Percentiles rank a stretch among this genome's conserved stretches.
phyloP scores from a whole-genome alignment of 2,113 vertebrate species.

The Megaleporinus macrocephalus region DNA sequence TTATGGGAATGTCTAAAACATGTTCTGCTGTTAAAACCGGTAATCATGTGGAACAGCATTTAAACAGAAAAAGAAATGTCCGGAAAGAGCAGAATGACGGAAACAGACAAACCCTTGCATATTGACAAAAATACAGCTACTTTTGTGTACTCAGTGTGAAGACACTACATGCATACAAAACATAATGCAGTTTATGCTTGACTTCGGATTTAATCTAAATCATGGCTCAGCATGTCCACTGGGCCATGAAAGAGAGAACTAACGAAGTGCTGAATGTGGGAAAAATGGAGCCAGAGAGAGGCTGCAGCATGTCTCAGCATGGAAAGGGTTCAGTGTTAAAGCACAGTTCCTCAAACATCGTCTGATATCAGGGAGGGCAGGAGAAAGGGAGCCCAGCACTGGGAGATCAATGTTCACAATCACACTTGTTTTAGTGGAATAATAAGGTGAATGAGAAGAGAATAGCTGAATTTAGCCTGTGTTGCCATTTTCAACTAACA shows the following conservation, averaged over 20 bases:
- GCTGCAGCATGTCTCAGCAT: background rate
- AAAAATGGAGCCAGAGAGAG: background rate
- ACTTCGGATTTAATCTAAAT: slow-evolving; percentile 29
- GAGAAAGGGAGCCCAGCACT: background rate
- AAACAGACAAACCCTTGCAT: background rate
- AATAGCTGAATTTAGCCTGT: background rate
- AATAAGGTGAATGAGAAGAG: background rate
- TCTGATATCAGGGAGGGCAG: background rate
- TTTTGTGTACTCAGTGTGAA: background rate
- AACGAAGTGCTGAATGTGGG: slow-evolving; percentile 1
- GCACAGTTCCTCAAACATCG: slow-evolving; percentile 1
- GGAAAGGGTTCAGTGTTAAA: background rate
- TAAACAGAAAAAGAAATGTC: background rate
- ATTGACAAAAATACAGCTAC: background rate
- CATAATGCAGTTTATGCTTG: slow-evolving; percentile 40
- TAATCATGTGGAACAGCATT: background rate
- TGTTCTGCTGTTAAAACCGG: too few relatives aligned
- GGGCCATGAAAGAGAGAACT: slow-evolving; percentile 22
- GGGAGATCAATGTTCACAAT: background rate
- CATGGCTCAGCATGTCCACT: slow-evolving; percentile 36
- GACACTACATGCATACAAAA: background rate
- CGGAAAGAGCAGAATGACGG: background rate
- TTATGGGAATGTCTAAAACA: too few relatives aligned
- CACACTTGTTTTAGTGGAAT: background rate
- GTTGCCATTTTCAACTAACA: background rate